phyloP scores from a whole-genome alignment of 1,140 invertebrate genomes.

The Drosophila micromelanica region DNA sequence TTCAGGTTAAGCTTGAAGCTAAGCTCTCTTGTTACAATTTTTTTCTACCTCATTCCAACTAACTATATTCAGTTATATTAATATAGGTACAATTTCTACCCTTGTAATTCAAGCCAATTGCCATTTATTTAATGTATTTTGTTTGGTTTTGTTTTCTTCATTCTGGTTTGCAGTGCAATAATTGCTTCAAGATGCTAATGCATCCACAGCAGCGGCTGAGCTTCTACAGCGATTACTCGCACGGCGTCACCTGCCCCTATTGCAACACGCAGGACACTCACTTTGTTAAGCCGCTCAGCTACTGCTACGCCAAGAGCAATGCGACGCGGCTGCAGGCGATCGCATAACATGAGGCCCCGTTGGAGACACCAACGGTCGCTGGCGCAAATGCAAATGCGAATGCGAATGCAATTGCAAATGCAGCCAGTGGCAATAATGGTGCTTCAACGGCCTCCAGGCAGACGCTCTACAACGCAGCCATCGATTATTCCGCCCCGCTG shows the following conservation, averaged over 20 bases:
- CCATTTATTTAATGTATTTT: not conserved
- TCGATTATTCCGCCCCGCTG: conserved; percentile 80
- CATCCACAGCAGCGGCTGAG: conserved; percentile 94
- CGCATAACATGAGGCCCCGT: conserved; percentile 93
- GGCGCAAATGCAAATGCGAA: conserved; percentile 23
- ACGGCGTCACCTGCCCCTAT: conserved; percentile 94
- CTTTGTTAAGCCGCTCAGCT: conserved; percentile 95
- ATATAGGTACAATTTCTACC: too few species aligned
- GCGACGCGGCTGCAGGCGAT: conserved; percentile 88
- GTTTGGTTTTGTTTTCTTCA: conserved; percentile 3
- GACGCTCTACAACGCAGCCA: conserved; percentile 71
- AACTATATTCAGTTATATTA: not conserved
- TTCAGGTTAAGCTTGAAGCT: too few species aligned
- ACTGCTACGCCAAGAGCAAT: conserved; percentile 91
- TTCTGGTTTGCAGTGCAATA: conserved; percentile 91
- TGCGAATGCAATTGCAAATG: conserved; percentile 12
- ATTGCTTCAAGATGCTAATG: conserved; percentile 93
- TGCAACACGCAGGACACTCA: conserved; percentile 96
- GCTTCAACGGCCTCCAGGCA: conserved; percentile 50
- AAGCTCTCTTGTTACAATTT: too few species aligned
- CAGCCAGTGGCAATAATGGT: conserved; percentile 14
- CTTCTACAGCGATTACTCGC: conserved; percentile 98
- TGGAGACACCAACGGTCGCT: conserved; percentile 82
- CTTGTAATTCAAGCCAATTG: not conserved
- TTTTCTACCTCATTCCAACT: not conserved